Base-by-base conservation (phyloP, 2,113 vertebrate species). In the Oncorhynchus clarkii region DNA sequence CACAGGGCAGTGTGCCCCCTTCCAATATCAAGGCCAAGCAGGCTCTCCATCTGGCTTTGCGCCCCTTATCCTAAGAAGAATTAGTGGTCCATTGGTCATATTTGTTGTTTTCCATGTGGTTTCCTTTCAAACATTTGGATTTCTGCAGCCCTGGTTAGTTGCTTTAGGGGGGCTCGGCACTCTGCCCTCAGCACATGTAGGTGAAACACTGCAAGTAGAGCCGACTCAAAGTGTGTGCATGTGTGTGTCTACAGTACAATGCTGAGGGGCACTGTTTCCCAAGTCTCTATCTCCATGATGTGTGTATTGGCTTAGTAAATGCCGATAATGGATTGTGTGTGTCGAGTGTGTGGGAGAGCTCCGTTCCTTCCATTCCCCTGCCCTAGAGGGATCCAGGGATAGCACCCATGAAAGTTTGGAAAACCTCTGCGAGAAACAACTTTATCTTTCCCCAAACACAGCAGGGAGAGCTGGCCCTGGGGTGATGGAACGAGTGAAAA, bases 251-350 rank as follows among this genome's bases (percentile, higher is more conserved):
- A 26, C 45, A 20, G 29, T 5, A 69, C 67, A 39, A 67, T 59
- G 31, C 67, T 24, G 2, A 11, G 39, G 39, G 39, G 20, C 74
- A 70, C 51, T 14, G 2, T 8, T 31, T 9, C 31, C 6, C 31
- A 31, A 69, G 34, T 69, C 34, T 20, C 29, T 45, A 34, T 82
- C 80, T 73, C 84, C 65, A 68, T 74, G 82, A 83, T 83, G 78
- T 31, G 73, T 82, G 73, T 74, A 66, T 76, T 80, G 84, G 82
- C 74, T 82, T 83, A 75, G 78, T 86, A 86, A 89, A 88, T 84
- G 81, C 71, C 77, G 71, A 79, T 84, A 82, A 84, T 86, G 83
- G 75, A 59, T 81, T 72, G 68, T 71, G 67, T 71, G 66, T 57
- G 60, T 65, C 57, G 18, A 24, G 11, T 69, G 64, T 24, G 49